Conservation (phyloP, 2,113 vertebrate genomes). For the Bolborhynchus lineola region DNA sequence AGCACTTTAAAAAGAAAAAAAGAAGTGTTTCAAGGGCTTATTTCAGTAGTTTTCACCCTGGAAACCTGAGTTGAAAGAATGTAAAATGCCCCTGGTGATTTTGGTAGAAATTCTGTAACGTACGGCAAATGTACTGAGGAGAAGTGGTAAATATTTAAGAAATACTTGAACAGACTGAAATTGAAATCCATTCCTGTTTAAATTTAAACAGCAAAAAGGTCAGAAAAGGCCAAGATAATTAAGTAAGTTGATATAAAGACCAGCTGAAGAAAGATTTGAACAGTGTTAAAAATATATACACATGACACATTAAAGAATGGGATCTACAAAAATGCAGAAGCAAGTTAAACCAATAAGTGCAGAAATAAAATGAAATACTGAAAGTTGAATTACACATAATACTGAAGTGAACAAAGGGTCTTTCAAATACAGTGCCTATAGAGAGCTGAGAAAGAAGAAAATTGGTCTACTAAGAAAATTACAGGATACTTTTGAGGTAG, state of each 20-base stretch:
- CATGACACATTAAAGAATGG: neutral
- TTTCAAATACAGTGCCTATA: neutral
- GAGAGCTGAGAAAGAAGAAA: neutral
- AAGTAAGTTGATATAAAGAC: conserved; percentile 9
- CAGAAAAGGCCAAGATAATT: neutral
- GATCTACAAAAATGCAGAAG: neutral
- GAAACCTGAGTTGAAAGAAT: neutral
- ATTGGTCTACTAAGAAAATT: neutral
- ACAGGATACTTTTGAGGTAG: neutral
- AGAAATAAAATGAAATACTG: neutral
- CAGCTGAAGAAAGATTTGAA: neutral
- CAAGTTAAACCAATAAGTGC: neutral
- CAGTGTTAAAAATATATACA: neutral
- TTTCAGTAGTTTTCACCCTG: neutral
- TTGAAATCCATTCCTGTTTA: conserved; percentile 36
- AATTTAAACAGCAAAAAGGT: conserved; percentile 21
- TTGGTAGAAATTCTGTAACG: conserved; percentile 19
- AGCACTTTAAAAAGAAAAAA: neutral
- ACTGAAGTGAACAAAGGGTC: neutral
- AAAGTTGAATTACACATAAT: neutral
- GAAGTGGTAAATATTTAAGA: conserved; percentile 28
- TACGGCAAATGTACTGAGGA: neutral
- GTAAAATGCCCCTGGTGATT: neutral
- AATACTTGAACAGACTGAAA: conserved; percentile 3
- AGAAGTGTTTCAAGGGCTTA: neutral